Evolutionary conservation across 37 sponge, comb jelly and placozoan genomes (phyloP), one percentile per base, ranked within the genome.

Genomic region (Halisarca cf. caerulea): DNA sequence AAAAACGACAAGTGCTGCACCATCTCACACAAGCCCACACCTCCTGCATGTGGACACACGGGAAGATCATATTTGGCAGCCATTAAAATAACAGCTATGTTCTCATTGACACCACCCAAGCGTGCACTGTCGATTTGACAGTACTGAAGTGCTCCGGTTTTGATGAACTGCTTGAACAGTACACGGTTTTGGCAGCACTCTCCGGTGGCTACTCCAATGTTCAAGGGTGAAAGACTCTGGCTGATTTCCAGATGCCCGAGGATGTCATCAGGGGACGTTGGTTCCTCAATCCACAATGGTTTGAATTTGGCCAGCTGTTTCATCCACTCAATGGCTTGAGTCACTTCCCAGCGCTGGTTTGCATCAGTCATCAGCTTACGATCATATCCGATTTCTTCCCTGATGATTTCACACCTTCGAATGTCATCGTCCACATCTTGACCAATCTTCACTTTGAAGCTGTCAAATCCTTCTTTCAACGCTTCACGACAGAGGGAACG

Each of bases 131-230:
- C 97, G 64, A 96, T 89, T 87, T 96, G 97, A 73, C 97, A 96
- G 82, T 82, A 93, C 73, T 96, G 92, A 87, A 96, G 87, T 0
- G 94, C 94, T 23, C 86, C 87, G 2, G 87, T 78, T 41, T 93
- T 47, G 38, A 96, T 68, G 61, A 96, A 96, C 84, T 96, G 97
- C 83, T 96, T 96, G 87, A 96, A 96, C 82, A 96, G 87, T 43
- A 96, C 97, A 1, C 92, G 37, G 61, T 96, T 96, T 25, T 91
- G 90, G 66, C 90, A 89, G 51, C 64, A 57, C 43, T 96, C 97
- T 7, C 97, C 97, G 0, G 94, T 91, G 14, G 97, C 97, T 41
- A 96, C 90, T 0, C 90, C 92, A 55, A 96, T 91, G 32, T 71
- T 75, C 37, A 66, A 78, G 59, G 79, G 74, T 42, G 58, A 41